These are phyloP conservation scores for Steromphala cineraria DNA, from an alignment of 2,888 invertebrate genomes.

Conservation along the genomic window DNA sequence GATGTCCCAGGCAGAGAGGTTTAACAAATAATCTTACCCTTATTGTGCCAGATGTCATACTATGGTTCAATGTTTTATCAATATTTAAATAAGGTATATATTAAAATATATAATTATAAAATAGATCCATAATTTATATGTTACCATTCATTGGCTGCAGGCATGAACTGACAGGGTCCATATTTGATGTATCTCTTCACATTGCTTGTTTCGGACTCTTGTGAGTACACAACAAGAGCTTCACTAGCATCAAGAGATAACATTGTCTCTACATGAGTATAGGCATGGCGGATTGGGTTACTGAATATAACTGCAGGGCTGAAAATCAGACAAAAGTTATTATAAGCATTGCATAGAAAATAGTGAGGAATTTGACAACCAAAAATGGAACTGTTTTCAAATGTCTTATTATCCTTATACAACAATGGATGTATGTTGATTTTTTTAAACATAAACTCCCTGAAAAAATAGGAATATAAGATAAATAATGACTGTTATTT, in stretches of 20 bases:
- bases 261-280: conserved; percentile 52
- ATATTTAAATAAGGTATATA: background rate
- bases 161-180: conserved; percentile 71
- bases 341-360: too few species aligned
- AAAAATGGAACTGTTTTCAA: too few species aligned
- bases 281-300: conserved; percentile 60
- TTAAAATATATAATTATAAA: background rate
- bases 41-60: too few species aligned
- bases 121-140: background rate
- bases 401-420: too few species aligned
- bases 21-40: too few species aligned
- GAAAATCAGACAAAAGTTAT: conserved; percentile 20
- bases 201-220: conserved; percentile 48
- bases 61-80: too few species aligned
- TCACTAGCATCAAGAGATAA: conserved; percentile 70
- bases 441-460: too few species aligned
- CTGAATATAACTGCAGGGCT: conserved; percentile 65
- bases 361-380: too few species aligned
- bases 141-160: conserved; percentile 70
- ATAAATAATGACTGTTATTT: too few species aligned
- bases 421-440: too few species aligned
- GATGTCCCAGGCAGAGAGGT: conserved; percentile 34
- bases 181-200: conserved; percentile 63
- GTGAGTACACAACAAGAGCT: conserved; percentile 65
- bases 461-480: too few species aligned